Base-by-base conservation (phyloP, 2,888 invertebrate species). In the Rhorus exstirpatorius region DNA sequence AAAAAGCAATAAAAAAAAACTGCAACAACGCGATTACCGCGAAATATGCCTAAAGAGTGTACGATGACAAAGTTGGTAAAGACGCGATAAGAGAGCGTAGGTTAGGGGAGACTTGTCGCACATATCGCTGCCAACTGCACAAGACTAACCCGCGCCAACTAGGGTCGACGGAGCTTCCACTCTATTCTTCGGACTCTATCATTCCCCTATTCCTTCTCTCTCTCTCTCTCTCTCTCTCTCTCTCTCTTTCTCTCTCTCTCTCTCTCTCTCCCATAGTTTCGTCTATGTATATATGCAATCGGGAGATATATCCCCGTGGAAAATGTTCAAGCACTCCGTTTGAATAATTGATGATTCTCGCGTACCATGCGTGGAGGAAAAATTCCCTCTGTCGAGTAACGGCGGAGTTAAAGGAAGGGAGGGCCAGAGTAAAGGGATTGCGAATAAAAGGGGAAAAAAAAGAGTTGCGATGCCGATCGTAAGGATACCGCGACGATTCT, bases 391-490 rank as follows among this genome's bases (percentile, higher is more conserved):
- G 58, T 31, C 70, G 49, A 49, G 61, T 51, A 46, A 55, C 26
- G 76, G 49, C 75, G 79, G 85, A 78, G 72, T 82, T 82, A 79
- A 80, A 86, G 87, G 86, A 8, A 85, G 84, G 83, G 85, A 72
- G 81, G 81, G 72, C 72, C 77, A 80, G 55, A 78, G 84, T 51
- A 76, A 76, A 83, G 80, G 79, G 70, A 81, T 77, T 77, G 80
- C 79, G 81, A 78, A 80, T 63, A 80, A 79, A 82, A 81, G 84
- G 85, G 85, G 84, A 81, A 81, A 83, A 86, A 87, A 83, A 89
- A 89, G 46, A 35, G 26, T 46, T 17, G 55, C 87, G 89, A 35
- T 41, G 53, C 21, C 68, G 24, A 55, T 68, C 55, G 70, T 70
- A 70, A 55, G 70, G 26, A 70, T 70, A 70, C 24, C 70, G 53